Base-by-base conservation (phyloP, 2,888 invertebrate species). In the Xestia sexstrigata region DNA sequence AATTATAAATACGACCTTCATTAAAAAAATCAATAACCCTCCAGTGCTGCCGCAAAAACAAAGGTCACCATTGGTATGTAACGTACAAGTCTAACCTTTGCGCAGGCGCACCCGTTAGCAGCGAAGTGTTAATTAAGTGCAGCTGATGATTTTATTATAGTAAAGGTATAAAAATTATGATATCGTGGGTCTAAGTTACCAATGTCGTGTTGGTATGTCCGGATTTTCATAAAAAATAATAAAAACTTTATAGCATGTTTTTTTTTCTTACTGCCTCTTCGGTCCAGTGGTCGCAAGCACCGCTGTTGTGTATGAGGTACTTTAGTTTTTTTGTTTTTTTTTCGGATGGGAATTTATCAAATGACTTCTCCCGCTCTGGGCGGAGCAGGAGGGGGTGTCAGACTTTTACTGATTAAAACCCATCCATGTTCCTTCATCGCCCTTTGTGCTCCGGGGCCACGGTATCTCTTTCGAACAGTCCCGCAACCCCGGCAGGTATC, bases 1-100 rank as follows among this genome's bases (percentile, higher is more conserved):
- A 63, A 45, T 74, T 58, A 71, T 4, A 13, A 62, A 78, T 74
- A 47, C 74, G 77, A 72, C 81, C 74, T 80, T 86, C 73, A 79
- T 83, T 70, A 74, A 81, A 85, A 83, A 84, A 81, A 82, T 55
- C 74, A 75, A 74, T 87, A 84, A 79, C 74, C 70, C 77, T 76
- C 49, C 49, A 84, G 69, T 75, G 65, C 62, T 70, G 35, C 23
- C 8, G 83, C 74, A 91, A 91, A 91, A 89, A 91, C 87, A 89
- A 90, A 91, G 90, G 91, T 92, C 91, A 92, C 9, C 52, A 65
- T 60, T 79, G 91, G 93, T 89, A 94, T 93, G 90, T 93, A 94
- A 94, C 94, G 94, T 90, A 84, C 88, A 63, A 26, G 47, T 13
- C 39, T 89, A 91, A 93, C 93, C 93, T 93, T 93, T 93, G 85